A percentile compares a stretch with the other conserved stretches of the same genome.
phyloP scores from a whole-genome alignment of 2,888 invertebrate species.

The Enchytraeus crypticus region DNA sequence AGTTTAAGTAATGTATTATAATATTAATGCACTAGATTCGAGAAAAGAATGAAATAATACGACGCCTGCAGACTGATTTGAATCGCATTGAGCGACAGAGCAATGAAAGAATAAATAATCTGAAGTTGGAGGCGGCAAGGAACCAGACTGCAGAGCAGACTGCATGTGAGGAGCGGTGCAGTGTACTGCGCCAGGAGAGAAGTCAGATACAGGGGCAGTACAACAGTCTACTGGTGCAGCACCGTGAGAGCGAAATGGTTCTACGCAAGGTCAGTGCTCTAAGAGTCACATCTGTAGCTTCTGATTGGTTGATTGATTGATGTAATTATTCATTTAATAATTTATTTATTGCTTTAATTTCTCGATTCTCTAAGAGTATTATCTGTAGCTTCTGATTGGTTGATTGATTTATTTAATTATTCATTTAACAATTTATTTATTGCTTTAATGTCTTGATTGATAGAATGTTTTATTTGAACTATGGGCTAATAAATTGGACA shows the following conservation, averaged over 20 bases:
- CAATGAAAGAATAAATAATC: constrained; percentile 44
- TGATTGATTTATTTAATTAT: too few relatives aligned
- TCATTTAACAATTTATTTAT: too few relatives aligned
- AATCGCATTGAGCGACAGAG: constrained; percentile 46
- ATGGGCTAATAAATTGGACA: too few relatives aligned
- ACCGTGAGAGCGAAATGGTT: constrained; percentile 42
- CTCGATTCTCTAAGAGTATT: too few relatives aligned
- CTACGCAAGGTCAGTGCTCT: constrained; percentile 38
- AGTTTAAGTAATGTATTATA: background rate
- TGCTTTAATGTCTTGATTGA: background rate
- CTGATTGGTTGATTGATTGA: too few relatives aligned
- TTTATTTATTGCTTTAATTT: too few relatives aligned
- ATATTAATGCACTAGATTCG: constrained; percentile 32
- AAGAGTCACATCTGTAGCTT: background rate
- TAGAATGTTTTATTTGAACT: background rate
- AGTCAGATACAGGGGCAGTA: constrained; percentile 39
- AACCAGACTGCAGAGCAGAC: constrained; percentile 45
- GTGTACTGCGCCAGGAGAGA: constrained; percentile 40
- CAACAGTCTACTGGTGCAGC: constrained; percentile 40
- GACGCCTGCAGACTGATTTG: constrained; percentile 42
- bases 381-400: too few relatives aligned
- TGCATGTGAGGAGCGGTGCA: constrained; percentile 44
- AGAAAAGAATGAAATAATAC: constrained; percentile 46
- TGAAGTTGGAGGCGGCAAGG: constrained; percentile 46
- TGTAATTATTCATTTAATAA: too few relatives aligned